Conservation (phyloP, 2,888 invertebrate species). For the Tipula vernalis region DNA sequence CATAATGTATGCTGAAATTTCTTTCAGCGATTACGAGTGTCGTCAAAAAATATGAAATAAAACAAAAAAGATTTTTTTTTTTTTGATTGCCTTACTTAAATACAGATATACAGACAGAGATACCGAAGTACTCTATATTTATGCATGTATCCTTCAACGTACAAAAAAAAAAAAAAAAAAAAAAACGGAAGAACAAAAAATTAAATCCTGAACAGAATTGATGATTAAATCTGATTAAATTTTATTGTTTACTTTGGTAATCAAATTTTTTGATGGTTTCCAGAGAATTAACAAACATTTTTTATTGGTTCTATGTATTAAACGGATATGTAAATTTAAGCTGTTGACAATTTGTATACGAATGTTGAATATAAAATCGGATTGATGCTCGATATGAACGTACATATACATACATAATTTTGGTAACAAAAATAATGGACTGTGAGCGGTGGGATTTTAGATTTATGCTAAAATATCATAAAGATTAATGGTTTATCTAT, state of each 20-base stretch:
- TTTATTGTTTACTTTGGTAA: background rate
- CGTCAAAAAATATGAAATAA: background rate
- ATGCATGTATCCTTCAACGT: background rate
- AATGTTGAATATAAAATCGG: background rate
- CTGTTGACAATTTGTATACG: background rate
- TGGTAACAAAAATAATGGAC: background rate
- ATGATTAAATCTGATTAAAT: background rate
- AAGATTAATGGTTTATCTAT: background rate
- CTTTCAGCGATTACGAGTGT: background rate
- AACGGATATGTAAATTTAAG: background rate
- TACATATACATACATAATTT: background rate
- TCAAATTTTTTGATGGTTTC: background rate
- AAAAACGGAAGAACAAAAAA: background rate
- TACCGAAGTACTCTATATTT: background rate
- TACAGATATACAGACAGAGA: background rate
- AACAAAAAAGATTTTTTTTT: background rate
- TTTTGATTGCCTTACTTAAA: background rate
- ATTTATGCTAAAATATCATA: background rate
- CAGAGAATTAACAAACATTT: background rate
- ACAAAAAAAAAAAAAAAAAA: background rate
- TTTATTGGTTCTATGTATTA: background rate
- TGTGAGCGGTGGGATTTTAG: background rate
- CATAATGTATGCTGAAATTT: background rate
- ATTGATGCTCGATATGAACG: background rate
- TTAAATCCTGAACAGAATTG: background rate